Percentiles rank a stretch among this genome's conserved stretches.
phyloP scores from a whole-genome alignment of 2,888 invertebrate genomes.

The Tuta absoluta region DNA sequence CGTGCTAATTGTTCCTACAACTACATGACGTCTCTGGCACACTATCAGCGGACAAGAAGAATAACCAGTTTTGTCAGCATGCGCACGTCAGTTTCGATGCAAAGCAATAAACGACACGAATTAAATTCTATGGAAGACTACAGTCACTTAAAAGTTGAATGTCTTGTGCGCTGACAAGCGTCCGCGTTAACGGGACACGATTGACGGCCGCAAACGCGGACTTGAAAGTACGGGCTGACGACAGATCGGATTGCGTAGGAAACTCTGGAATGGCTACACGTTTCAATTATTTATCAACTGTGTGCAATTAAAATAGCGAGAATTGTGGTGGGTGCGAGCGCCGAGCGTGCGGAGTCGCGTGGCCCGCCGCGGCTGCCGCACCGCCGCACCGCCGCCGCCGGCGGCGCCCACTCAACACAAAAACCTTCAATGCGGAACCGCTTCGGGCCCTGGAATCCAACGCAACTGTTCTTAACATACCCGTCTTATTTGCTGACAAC shows the following conservation, averaged over 20 bases:
- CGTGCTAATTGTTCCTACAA: slow-evolving; percentile 53
- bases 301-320: slow-evolving; percentile 36
- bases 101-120: slow-evolving; percentile 29
- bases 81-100: slow-evolving; percentile 25
- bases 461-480: slow-evolving; percentile 62
- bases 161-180: slow-evolving; percentile 17
- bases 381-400: slow-evolving; percentile 22
- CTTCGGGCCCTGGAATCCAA: slow-evolving; percentile 56
- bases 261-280: slow-evolving; percentile 23
- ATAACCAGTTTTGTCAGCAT: slow-evolving; percentile 46
- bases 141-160: slow-evolving; percentile 24
- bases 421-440: slow-evolving; percentile 70
- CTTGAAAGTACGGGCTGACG: slow-evolving; percentile 4
- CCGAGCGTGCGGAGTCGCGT: slow-evolving; percentile 14
- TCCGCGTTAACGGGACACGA: slow-evolving; percentile 20
- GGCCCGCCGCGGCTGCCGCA: slow-evolving; percentile 24
- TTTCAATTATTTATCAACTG: slow-evolving; percentile 32
- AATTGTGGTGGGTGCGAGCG: slow-evolving; percentile 26
- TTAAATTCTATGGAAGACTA: slow-evolving; percentile 24
- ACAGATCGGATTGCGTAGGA: slow-evolving; percentile 25
- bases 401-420: slow-evolving; percentile 48
- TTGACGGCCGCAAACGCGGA: slow-evolving; percentile 11
- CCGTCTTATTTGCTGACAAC: slow-evolving; percentile 46
- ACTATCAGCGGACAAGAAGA: slow-evolving; percentile 36
- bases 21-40: slow-evolving; percentile 47